phyloP scores from a whole-genome alignment of 2,888 invertebrate species.

The Apamea crenata region DNA sequence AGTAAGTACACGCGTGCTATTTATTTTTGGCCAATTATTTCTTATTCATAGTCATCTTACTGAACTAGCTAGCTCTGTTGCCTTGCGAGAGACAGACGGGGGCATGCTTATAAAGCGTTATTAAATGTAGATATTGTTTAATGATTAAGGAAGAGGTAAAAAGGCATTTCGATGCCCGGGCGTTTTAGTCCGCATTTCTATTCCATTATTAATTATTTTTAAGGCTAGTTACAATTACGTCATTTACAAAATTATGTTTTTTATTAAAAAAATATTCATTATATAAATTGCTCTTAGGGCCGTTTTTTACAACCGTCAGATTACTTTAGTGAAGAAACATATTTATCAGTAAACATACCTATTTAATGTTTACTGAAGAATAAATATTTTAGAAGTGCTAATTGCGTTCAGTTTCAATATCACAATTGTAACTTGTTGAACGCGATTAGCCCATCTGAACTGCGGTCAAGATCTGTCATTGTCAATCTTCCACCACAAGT shows the following conservation, averaged over 20 bases:
- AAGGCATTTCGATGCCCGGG: conserved; percentile 49
- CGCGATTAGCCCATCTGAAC: neutral
- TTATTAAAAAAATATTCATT: neutral
- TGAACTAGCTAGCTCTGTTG: conserved; percentile 18
- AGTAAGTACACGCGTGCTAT: conserved; percentile 21
- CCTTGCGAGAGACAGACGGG: neutral
- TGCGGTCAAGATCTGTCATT: neutral
- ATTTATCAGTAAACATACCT: too few relatives aligned
- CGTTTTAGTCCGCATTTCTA: conserved; percentile 54
- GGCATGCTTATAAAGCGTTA: conserved; percentile 18
- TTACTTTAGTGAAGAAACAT: too few relatives aligned
- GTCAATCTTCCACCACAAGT: neutral
- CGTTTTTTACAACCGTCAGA: neutral
- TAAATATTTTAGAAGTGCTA: neutral
- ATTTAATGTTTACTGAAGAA: too few relatives aligned
- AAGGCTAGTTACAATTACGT: conserved; percentile 19
- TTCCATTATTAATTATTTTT: conserved; percentile 46
- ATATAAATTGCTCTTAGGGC: neutral
- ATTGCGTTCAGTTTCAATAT: neutral
- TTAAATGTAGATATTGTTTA: conserved; percentile 20
- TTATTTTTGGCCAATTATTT: conserved; percentile 15
- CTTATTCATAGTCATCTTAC: conserved; percentile 18
- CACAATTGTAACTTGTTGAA: neutral
- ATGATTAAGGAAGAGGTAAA: conserved; percentile 30
- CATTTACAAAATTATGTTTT: conserved; percentile 3